Conservation (phyloP, 2,113 vertebrate species). For the Anarhynchus alexandrinus region DNA sequence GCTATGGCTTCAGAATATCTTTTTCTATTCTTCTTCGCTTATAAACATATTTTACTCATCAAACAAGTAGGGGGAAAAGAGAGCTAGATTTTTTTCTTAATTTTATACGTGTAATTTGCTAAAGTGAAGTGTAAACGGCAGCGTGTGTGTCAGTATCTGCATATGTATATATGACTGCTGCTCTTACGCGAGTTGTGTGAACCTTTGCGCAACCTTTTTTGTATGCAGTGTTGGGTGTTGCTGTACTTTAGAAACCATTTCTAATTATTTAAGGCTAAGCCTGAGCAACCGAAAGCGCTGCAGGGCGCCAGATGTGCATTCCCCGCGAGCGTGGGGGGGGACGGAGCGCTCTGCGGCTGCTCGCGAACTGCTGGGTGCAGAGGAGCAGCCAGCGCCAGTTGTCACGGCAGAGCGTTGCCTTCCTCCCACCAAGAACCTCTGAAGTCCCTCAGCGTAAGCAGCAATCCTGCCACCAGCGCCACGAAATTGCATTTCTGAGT, state of each 20-base stretch:
- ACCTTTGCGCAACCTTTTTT: not conserved
- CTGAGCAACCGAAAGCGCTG: not conserved
- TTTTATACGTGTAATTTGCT: not conserved
- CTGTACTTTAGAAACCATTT: not conserved
- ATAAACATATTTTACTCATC: not conserved
- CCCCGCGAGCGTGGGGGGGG: rapidly evolving
- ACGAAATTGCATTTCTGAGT: not conserved
- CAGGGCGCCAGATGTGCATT: not conserved
- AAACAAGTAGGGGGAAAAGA: not conserved
- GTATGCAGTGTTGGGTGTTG: not conserved
- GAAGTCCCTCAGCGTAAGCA: not conserved
- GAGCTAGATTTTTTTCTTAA: not conserved
- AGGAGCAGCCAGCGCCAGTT: not conserved
- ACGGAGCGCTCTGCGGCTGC: not conserved
- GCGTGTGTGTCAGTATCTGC: not conserved
- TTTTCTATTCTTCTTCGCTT: not conserved
- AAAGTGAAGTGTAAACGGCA: not conserved
- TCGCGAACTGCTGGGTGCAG: not conserved
- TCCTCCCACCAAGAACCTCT: not conserved
- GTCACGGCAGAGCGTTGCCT: not conserved
- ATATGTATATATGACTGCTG: rapidly evolving
- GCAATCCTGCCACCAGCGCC: not conserved
- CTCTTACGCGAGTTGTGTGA: not conserved
- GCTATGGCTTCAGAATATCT: not conserved
- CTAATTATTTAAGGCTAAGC: not conserved